Percentiles rank a stretch among this genome's conserved stretches.
These are phyloP conservation scores for Prinia subflava DNA, from an alignment of 2,113 vertebrate genomes.

Conservation along the genomic window DNA sequence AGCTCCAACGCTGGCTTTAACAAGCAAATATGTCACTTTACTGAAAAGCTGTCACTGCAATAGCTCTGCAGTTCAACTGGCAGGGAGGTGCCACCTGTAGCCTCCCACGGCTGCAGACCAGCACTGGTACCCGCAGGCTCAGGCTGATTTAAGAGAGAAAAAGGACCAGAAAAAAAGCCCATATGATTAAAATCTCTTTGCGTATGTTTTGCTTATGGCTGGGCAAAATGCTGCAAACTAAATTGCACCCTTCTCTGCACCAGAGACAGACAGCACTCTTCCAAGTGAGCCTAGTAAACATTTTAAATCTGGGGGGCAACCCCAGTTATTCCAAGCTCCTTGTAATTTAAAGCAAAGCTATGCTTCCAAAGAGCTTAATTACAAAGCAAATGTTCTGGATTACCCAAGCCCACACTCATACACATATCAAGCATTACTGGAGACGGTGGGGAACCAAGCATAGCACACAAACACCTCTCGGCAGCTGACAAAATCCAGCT, in stretches of 20 bases:
- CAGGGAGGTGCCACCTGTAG: conserved; percentile 27
- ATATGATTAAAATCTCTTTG: not conserved
- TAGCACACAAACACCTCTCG: not conserved
- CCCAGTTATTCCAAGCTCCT: not conserved
- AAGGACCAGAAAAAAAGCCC: not conserved
- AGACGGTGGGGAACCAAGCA: not conserved
- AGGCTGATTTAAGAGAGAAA: not conserved
- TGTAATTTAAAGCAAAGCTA: not conserved
- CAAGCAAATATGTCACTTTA: conserved; percentile 13
- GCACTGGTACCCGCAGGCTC: not conserved
- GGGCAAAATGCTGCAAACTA: not conserved
- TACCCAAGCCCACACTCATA: not conserved
- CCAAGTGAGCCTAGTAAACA: not conserved
- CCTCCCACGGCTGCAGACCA: conserved; percentile 25
- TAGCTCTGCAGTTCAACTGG: conserved; percentile 8
- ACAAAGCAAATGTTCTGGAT: not conserved
- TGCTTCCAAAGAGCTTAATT: not conserved
- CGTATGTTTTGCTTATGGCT: rapidly evolving
- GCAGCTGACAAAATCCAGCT: not conserved
- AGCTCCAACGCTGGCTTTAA: not conserved
- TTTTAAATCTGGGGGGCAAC: not conserved
- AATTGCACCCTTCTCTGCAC: not conserved
- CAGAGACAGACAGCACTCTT: not conserved
- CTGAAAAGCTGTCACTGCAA: conserved; percentile 26
- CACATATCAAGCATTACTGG: not conserved